A percentile compares a stretch with the other conserved stretches of the same genome.
Evolutionary conservation across 2,797 vertebrate genomes (phyloP).

Genomic region (Typhlichthys eigenmanni): DNA sequence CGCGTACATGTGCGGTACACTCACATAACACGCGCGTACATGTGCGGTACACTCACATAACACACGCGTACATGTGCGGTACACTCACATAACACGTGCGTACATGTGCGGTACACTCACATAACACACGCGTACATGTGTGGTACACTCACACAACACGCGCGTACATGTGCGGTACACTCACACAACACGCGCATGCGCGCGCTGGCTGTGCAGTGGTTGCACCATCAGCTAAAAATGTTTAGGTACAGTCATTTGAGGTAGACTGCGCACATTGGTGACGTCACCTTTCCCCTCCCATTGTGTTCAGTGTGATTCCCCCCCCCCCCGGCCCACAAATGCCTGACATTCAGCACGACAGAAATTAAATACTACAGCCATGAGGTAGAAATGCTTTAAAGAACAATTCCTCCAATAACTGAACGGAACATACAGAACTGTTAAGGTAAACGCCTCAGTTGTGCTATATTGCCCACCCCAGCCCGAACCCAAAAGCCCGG

Average conservation of each 20-base stretch:
- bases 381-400: conserved; percentile 97
- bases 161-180: conserved; percentile 3
- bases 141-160: no score
- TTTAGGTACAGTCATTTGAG: conserved; percentile 91
- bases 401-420: conserved; percentile 80
- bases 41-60: conserved; percentile 26
- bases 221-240: conserved; percentile 86
- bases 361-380: conserved; percentile 92
- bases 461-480: no score
- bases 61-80: conserved; percentile 18
- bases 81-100: no score
- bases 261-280: conserved; percentile 91
- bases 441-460: no score
- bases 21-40: conserved; percentile 35
- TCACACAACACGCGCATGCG: conserved; percentile 60
- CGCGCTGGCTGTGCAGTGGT: conserved; percentile 71
- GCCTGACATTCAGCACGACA: conserved; percentile 85
- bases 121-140: conserved; percentile 22
- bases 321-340: conserved; percentile 73
- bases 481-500: no score
- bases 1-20: no score
- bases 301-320: conserved; percentile 10
- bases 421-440: conserved; percentile 65
- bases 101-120: conserved; percentile 3
- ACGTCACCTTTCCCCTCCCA: conserved; percentile 51